Base-by-base conservation (phyloP, 2,888 invertebrate species). In the Eucera pruinosa region DNA sequence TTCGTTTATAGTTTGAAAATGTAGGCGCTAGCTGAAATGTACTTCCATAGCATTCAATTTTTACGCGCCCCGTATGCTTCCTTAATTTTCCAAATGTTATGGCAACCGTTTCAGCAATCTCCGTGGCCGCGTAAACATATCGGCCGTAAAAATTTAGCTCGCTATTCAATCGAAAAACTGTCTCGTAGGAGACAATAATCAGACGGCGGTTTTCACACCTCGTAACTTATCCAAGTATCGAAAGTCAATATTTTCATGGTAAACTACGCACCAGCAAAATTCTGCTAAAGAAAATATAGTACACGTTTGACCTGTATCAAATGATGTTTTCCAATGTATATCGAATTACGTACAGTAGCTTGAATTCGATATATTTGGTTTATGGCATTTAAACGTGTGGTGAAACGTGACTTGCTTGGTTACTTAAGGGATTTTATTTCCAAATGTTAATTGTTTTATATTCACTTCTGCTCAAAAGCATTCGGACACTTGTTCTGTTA, bases 181-280 rank as follows among this genome's bases (percentile, higher is more conserved):
- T 23, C 50, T 67, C 48, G 41, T 9, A 50, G 50, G 67, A 58
- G 68, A 50, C 71, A 67, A 71, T 67, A 48, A 65, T 67, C 71
- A 57, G 50, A 71, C 71, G 45, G 50, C 41, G 70, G 39, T 6
- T 70, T 70, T 66, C 67, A 52, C 18, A 45, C 13, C 18, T 48
- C 48, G 55, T 54, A 73, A 43, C 36, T 62, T 62, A 70, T 62
- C 41, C 57, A 27, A 5, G 61, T 57, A 58, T 64, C 62, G 71
- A 50, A 58, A 74, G 27, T 20, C 64, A 62, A 48, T 62, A 64
- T 57, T 50, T 71, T 50, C 57, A 57, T 18, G 62, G 43, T 50
- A 43, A 43, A 30, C 45, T 36, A 71, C 39, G 45, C 50, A 58
- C 1, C 36, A 30, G 25, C n/a, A 20, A 43, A 62, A 52, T 36